These are phyloP conservation scores for Siniperca chuatsi DNA, from an alignment of 2,113 vertebrate species.

Conservation along the genomic window DNA sequence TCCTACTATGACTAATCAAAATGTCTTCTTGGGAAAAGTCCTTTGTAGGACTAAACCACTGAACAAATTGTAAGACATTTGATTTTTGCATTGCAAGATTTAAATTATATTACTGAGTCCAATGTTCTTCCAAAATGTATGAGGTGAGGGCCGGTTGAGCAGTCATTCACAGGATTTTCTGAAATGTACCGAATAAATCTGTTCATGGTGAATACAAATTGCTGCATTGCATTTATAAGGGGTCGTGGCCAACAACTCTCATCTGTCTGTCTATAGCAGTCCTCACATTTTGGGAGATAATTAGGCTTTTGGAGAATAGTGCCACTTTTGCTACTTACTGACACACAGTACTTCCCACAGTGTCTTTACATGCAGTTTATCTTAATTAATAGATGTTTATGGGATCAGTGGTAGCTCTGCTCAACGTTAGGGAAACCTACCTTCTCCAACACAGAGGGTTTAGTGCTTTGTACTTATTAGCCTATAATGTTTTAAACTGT, in stretches of 20 bases:
- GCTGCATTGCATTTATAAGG: not conserved
- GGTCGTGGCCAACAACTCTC: not conserved
- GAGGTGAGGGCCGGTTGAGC: not conserved
- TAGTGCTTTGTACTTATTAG: not conserved
- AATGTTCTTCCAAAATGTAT: not conserved
- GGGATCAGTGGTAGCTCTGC: not conserved
- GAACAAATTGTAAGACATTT: not conserved
- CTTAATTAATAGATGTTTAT: not conserved
- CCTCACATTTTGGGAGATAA: not conserved
- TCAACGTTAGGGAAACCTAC: not conserved
- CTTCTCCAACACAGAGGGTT: not conserved
- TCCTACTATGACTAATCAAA: not conserved
- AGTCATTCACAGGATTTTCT: not conserved
- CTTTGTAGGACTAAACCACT: not conserved
- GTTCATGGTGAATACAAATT: not conserved
- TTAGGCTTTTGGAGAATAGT: not conserved
- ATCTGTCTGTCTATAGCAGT: not conserved
- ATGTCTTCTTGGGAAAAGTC: not conserved
- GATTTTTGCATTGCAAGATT: not conserved
- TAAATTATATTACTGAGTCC: not conserved
- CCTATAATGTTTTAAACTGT: constrained; percentile 16
- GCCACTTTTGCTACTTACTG: not conserved
- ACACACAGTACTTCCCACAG: not conserved
- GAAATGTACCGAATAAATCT: not conserved
- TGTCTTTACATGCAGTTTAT: not conserved